A percentile compares a stretch with the other conserved stretches of the same genome.
Conservation (phyloP, 2,888 invertebrate species). For the Cylindroiulus punctatus region DNA sequence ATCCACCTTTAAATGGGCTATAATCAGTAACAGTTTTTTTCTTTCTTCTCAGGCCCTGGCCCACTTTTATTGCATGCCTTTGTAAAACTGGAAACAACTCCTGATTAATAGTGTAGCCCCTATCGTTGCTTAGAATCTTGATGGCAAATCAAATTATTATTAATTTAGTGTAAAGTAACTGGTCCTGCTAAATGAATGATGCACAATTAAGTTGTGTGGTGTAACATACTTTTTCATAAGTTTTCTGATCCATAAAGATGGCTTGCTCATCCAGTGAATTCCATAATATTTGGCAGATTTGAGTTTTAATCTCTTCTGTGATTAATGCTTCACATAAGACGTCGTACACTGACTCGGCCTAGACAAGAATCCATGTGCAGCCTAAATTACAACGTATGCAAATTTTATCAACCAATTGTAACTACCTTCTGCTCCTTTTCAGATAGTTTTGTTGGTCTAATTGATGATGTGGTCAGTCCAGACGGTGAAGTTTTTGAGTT, state of each 20-base stretch:
- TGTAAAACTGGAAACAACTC: conserved; percentile 5
- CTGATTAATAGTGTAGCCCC: conserved; percentile 17
- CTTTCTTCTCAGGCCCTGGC: not conserved
- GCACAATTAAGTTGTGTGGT: too few relatives aligned
- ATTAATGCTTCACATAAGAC: not conserved
- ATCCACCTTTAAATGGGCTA: conserved; percentile 21
- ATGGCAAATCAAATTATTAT: not conserved
- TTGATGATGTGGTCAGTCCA: not conserved
- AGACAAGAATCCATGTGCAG: not conserved
- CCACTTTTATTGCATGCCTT: conserved; percentile 50
- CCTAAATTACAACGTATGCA: not conserved
- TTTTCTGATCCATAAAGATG: conserved; percentile 30
- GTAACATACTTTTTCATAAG: not conserved
- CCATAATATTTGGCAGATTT: conserved; percentile 2
- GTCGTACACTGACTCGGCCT: conserved; percentile 14
- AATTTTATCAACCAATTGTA: not conserved
- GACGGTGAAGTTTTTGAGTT: not conserved
- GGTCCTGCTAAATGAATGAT: not conserved
- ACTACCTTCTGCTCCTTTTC: conserved; percentile 27
- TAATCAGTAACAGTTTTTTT: not conserved
- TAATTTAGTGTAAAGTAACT: too few relatives aligned
- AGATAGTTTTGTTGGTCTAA: not conserved
- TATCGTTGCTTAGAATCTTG: conserved; percentile 44
- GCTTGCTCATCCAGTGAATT: conserved; percentile 46
- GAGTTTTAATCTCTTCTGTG: conserved; percentile 43